A percentile compares a stretch with the other conserved stretches of the same genome.
Conservation (phyloP, 2,888 invertebrate genomes). For the Lampropteryx suffumata region DNA sequence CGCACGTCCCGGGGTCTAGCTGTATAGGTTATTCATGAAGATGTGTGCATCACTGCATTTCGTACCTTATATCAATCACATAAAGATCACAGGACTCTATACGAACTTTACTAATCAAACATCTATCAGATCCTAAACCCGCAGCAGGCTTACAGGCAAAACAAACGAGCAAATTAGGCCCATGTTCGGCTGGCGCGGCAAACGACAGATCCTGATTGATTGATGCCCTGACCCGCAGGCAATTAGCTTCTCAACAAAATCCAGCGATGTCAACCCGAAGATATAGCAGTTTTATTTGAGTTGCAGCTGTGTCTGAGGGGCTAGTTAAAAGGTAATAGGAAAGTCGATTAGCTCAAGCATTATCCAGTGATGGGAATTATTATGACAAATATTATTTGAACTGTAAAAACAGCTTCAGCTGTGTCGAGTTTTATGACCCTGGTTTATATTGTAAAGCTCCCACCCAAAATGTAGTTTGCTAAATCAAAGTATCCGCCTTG, state of each 20-base stretch:
- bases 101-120: slow-evolving; percentile 32
- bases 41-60: too few species aligned
- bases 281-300: slow-evolving; percentile 17
- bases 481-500: background rate
- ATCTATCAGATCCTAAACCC: slow-evolving; percentile 52
- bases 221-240: slow-evolving; percentile 62
- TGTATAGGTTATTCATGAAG: background rate
- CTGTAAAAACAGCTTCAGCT: too few species aligned
- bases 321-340: background rate
- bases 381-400: too few species aligned
- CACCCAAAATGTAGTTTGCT: too few species aligned
- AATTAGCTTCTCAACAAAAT: slow-evolving; percentile 70
- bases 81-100: too few species aligned
- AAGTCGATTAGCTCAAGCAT: too few species aligned
- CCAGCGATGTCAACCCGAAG: slow-evolving; percentile 48
- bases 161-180: slow-evolving; percentile 81
- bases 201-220: slow-evolving; percentile 78
- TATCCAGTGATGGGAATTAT: too few species aligned
- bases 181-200: slow-evolving; percentile 45
- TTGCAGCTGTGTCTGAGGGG: background rate
- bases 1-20: slow-evolving; percentile 30
- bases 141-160: slow-evolving; percentile 66
- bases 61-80: too few species aligned
- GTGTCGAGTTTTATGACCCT: too few species aligned
- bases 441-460: too few species aligned